Percentiles rank a stretch among this genome's conserved stretches.
phyloP scores from a whole-genome alignment of 2,113 vertebrate genomes.

The Platycercus adscitus region DNA sequence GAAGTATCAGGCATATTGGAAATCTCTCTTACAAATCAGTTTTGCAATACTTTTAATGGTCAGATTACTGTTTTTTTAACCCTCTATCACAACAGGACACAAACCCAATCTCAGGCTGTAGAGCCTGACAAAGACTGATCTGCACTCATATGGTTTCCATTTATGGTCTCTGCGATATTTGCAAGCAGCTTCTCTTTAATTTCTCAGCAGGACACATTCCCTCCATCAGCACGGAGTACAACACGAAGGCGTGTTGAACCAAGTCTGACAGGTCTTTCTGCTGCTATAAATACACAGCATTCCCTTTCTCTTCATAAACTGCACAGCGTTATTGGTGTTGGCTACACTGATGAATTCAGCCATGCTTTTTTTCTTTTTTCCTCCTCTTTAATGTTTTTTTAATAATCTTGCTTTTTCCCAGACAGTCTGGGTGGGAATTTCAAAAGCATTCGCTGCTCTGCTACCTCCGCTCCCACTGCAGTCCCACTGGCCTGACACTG shows the following conservation, averaged over 20 bases:
- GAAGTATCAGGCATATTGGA: neutral
- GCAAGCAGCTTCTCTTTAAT: conserved; percentile 16
- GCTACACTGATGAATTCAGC: neutral
- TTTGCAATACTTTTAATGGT: neutral
- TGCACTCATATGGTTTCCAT: conserved; percentile 12
- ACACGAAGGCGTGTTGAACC: neutral
- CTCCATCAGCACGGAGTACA: conserved; percentile 14
- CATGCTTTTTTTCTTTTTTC: neutral
- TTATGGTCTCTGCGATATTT: neutral
- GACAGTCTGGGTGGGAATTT: conserved; percentile 51
- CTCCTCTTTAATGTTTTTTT: neutral
- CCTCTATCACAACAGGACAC: neutral
- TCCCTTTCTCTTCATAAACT: conserved; percentile 11
- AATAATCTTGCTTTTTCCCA: conserved; percentile 21
- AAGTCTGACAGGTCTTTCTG: conserved; percentile 47
- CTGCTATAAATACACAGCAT: conserved; percentile 22
- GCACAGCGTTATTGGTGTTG: neutral
- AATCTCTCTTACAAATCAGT: neutral
- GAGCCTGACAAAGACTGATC: neutral
- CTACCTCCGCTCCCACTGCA: neutral
- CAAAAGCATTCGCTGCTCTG: neutral
- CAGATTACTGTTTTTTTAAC: neutral
- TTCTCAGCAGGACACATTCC: conserved; percentile 40
- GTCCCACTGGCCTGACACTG: neutral
- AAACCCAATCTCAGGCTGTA: neutral